Evolutionary conservation across 1,140 invertebrate species (phyloP), one percentile per base, ranked within the genome.

Genomic region (Trachymyrmex cornetzi): DNA sequence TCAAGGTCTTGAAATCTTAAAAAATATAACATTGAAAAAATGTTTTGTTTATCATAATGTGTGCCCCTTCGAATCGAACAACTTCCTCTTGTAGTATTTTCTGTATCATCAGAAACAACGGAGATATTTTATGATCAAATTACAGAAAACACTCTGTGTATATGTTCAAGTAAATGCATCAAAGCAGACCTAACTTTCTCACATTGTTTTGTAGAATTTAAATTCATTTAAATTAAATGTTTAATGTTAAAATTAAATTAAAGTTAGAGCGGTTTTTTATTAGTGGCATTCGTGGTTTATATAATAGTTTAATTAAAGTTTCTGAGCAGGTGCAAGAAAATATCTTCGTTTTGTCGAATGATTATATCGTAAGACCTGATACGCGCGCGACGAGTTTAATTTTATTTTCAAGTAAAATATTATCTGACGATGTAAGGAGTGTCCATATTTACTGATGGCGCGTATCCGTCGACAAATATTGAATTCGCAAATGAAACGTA

Each of bases 401-500:
- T 81, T 71, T 67, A 48, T 61, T 44, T 57, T 7, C 19, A 34
- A 14, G 27, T 75, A 19, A 69, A 63, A 24, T 22, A 24, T 61
- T 38, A 61, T 6, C 19, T 14, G 16, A 16, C 53, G 38, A 61
- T 38, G 55, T 84, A 84, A 82, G 67, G 50, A 82, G 30, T 30
- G 53, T 61, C 24, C 80, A 59, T 82, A 48, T 82, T 61, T 82
- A 24, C 67, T 50, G 66, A 61, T 80, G 63, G 34, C 55, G 55
- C 24, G 7, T 34, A 82, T 24, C 53, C 38, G 67, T 30, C n/a
- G 24, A 38, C 55, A 75, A 84, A 84, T 84, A 84, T 84, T 84
- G 80, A 84, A 50, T 84, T 75, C 69, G 55, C 69, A 61, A 75
- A 84, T 84, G 69, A 74, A 84, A 84, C 55, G 80, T 84, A 84